phyloP scores from a whole-genome alignment of 2,888 invertebrate genomes.

The Diaprepes abbreviatus region DNA sequence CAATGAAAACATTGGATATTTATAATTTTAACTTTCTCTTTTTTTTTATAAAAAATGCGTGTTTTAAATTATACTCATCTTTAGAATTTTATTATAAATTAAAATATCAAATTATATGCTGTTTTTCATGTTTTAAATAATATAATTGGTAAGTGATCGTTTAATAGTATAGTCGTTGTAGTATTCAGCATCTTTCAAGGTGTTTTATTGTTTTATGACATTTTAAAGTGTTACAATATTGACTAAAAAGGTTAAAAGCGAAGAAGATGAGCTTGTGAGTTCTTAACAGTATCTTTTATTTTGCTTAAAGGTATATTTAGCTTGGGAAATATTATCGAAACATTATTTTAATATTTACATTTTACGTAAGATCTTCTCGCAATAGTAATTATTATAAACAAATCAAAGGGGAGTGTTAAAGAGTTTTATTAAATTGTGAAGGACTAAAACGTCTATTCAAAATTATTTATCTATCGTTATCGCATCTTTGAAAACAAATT shows the following conservation, averaged over 20 bases:
- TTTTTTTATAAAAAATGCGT: too few species aligned
- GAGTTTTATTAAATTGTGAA: constrained; percentile 10
- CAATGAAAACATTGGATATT: too few species aligned
- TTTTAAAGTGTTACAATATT: constrained; percentile 42
- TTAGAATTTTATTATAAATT: too few species aligned
- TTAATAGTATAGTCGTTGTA: constrained; percentile 8
- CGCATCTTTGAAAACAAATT: constrained; percentile 14
- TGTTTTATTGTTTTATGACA: constrained; percentile 43
- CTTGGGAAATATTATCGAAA: constrained; percentile 33
- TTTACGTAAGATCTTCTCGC: constrained; percentile 28
- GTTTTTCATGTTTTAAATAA: constrained; percentile 10
- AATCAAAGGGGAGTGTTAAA: constrained; percentile 20
- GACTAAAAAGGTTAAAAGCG: constrained; percentile 43
- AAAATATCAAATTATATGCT: neutral
- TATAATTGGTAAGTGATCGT: constrained; percentile 21
- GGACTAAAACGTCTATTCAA: constrained; percentile 1
- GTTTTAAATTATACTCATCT: too few species aligned
- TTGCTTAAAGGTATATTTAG: constrained; percentile 15
- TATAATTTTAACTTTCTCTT: too few species aligned
- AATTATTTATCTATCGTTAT: constrained; percentile 14
- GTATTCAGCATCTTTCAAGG: constrained; percentile 31
- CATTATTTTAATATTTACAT: constrained; percentile 37
- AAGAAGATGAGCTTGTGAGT: constrained; percentile 38
- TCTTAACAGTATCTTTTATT: constrained; percentile 33
- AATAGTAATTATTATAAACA: constrained; percentile 34